Evolutionary conservation across 2,797 vertebrate genomes (phyloP).

Genomic region (Falco cherrug): DNA sequence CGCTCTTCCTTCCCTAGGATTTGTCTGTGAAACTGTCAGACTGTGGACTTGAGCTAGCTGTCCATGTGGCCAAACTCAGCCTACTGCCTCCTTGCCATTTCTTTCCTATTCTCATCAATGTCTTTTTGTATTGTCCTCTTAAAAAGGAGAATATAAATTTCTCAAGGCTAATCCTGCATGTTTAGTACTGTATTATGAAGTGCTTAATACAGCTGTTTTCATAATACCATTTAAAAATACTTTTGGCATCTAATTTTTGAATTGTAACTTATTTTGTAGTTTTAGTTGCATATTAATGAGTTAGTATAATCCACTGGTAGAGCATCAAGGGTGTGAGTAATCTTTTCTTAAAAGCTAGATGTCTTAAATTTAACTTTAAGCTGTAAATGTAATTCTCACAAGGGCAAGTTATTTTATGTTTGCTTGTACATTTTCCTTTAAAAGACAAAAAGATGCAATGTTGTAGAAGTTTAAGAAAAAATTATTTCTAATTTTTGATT

Average conservation of each 20-base stretch:
- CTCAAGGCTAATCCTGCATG: background rate
- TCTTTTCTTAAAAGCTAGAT: background rate
- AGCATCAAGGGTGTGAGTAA: background rate
- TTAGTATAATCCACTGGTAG: background rate
- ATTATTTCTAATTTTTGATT: background rate
- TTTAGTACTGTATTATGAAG: background rate
- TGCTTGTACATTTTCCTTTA: background rate
- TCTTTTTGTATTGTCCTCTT: background rate
- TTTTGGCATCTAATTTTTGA: background rate
- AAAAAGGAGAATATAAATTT: background rate
- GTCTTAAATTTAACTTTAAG: background rate
- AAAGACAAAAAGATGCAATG: background rate
- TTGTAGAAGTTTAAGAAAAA: background rate
- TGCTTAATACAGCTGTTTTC: background rate
- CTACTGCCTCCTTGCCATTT: background rate
- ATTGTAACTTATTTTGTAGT: background rate
- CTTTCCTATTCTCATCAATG: background rate
- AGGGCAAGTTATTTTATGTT: background rate
- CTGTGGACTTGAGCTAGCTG: background rate
- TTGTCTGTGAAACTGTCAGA: background rate
- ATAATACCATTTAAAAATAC: background rate
- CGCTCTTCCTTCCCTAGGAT: background rate
- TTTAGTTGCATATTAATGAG: background rate
- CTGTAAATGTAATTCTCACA: background rate
- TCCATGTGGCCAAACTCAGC: background rate